A percentile compares a stretch with the other conserved stretches of the same genome.
Conservation (phyloP, 2,113 vertebrate genomes). For the Eolophus roseicapilla region DNA sequence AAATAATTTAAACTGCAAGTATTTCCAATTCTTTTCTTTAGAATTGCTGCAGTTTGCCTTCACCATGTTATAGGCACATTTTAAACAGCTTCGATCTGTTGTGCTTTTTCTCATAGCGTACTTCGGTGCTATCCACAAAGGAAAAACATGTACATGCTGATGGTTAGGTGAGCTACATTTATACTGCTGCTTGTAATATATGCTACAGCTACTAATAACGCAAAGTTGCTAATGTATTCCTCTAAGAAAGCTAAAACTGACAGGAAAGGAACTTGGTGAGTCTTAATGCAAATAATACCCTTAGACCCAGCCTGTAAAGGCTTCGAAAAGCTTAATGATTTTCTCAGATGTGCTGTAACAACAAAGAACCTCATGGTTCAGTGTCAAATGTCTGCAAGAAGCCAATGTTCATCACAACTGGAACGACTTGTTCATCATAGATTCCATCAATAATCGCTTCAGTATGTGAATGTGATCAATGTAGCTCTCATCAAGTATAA, state of each 20-base stretch:
- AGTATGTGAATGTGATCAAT: conserved; percentile 41
- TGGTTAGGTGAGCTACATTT: not conserved
- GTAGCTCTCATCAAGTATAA: not conserved
- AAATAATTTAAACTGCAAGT: not conserved
- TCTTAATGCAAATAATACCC: conserved; percentile 16
- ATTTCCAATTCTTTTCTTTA: not conserved
- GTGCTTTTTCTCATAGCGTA: not conserved
- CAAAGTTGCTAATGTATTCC: not conserved
- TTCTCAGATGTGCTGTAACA: conserved; percentile 60
- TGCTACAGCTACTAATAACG: not conserved
- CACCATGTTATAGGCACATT: not conserved
- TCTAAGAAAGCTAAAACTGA: conserved; percentile 1
- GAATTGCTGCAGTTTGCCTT: not conserved
- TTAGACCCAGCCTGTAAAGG: not conserved
- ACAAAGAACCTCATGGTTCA: conserved; percentile 61
- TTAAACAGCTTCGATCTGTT: not conserved
- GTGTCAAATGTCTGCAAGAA: conserved; percentile 49
- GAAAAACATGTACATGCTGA: not conserved
- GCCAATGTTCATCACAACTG: conserved; percentile 33
- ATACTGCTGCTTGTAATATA: not conserved
- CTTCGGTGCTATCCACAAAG: not conserved
- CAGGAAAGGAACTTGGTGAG: not conserved
- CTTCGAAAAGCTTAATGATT: conserved; percentile 49
- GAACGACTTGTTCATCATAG: conserved; percentile 54
- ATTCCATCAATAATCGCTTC: conserved; percentile 59